Base-by-base conservation (phyloP, 2,888 invertebrate genomes). In the Magallana nippona region DNA sequence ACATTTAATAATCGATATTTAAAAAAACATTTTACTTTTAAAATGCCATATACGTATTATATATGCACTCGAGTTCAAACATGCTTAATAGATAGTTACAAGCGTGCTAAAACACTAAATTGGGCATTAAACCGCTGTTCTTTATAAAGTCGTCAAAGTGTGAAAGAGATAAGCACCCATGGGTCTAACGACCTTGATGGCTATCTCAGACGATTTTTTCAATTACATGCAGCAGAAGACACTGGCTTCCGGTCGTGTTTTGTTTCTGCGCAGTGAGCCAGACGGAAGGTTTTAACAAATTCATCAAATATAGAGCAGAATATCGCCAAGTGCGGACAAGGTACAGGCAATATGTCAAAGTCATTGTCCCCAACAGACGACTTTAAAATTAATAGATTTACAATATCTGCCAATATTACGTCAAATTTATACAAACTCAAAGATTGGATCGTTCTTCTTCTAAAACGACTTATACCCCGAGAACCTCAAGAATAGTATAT, bases 231-330 rank as follows among this genome's bases (percentile, higher is more conserved):
- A 60, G 60, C 71, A 71, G 71, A 27, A 71, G 71, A 22, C 22
- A 27, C 17, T 71, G n/a, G 19, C 19, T 60, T 71, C 71, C 71
- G 27, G 22, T 13, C 27, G 71, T 27, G 27, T 71, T 10, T 71
- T 71, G 71, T 71, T 71, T 32, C 27, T 71, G 71, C 32, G 22
- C 71, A 71, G 32, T 27, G 27, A 27, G 71, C 71, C 5, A 27
- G 71, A 27, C 22, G 27, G 71, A 22, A 71, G 71, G 71, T 71
- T 71, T 15, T 71, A 32, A 71, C 71, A 71, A 71, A 71, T 22
- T 27, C 19, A 10, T 63, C 11, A 19, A 63, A 22, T 63, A 63
- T 60, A n/a, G 10, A 27, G 15, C 63, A 63, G 27, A 60, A 10
- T 19, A 60, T 60, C 60, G 60, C 60, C 63, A 13, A 5, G 71